Conservation (phyloP, 2,888 invertebrate genomes). For the Spialia ferax region DNA sequence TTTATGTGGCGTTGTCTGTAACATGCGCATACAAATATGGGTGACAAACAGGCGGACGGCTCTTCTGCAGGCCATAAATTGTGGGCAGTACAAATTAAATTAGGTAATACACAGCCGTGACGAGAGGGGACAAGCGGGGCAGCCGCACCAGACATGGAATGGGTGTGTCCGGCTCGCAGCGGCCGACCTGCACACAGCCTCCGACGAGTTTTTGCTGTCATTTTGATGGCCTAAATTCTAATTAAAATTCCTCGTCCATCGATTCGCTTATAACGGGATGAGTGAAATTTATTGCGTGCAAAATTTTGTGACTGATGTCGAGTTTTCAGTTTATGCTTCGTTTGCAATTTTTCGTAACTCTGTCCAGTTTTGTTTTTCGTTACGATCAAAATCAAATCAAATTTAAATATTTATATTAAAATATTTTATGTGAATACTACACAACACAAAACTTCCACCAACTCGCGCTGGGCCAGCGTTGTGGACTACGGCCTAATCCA, state of each 20-base stretch:
- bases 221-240: slow-evolving; percentile 48
- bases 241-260: slow-evolving; percentile 46
- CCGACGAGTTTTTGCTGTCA: slow-evolving; percentile 56
- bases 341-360: neutral
- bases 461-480: no score
- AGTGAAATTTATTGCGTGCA: slow-evolving; percentile 37
- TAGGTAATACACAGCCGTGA: slow-evolving; percentile 84
- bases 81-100: slow-evolving; percentile 84
- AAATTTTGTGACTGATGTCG: slow-evolving; percentile 26
- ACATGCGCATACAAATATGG: slow-evolving; percentile 52
- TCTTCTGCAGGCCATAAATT: slow-evolving; percentile 80
- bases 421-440: no score
- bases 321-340: slow-evolving; percentile 2
- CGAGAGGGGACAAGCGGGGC: slow-evolving; percentile 75
- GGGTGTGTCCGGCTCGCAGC: slow-evolving; percentile 71
- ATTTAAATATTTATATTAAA: no score
- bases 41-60: slow-evolving; percentile 73
- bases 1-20: slow-evolving; percentile 20
- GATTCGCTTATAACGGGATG: slow-evolving; percentile 38
- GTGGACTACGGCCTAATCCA: no score
- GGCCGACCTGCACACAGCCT: slow-evolving; percentile 53
- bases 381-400: neutral
- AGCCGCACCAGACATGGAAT: slow-evolving; percentile 78
- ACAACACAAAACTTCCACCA: no score
- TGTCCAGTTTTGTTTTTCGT: neutral